Percentiles rank a stretch among this genome's conserved stretches.
Conservation (phyloP, 2,797 vertebrate species). For the Capromys pilorides region DNA sequence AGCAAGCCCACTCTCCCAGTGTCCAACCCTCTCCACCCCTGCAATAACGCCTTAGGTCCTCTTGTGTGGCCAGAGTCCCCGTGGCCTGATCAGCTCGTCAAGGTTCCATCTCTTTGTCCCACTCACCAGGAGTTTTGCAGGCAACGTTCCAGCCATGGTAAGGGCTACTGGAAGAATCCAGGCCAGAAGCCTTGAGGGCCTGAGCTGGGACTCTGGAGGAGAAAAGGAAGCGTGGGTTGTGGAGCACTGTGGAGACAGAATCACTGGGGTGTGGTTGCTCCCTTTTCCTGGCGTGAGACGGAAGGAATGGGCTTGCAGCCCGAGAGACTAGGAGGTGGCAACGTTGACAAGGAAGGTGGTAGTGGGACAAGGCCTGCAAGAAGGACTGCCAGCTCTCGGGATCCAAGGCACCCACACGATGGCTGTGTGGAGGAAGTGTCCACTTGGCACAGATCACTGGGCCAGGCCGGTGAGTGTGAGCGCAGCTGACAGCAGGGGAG, state of each 20-base stretch:
- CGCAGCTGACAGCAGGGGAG: neutral
- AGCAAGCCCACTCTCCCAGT: no score
- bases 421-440: neutral
- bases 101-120: neutral
- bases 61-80: neutral
- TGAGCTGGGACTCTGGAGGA: neutral
- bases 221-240: neutral
- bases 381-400: neutral
- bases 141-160: neutral
- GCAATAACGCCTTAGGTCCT: no score
- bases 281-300: neutral
- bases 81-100: neutral
- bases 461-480: neutral
- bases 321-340: neutral
- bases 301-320: neutral
- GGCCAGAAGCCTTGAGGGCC: neutral
- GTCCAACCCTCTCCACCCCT: neutral
- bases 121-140: neutral
- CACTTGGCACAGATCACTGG: neutral
- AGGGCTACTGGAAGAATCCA: neutral
- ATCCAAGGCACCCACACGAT: neutral
- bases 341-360: rapidly evolving
- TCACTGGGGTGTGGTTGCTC: neutral
- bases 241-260: neutral
- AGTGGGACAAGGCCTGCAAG: neutral